A percentile compares a stretch with the other conserved stretches of the same genome.
These are phyloP conservation scores for Sphyrna mokarran DNA, from an alignment of 2,113 vertebrate species.

Conservation along the genomic window DNA sequence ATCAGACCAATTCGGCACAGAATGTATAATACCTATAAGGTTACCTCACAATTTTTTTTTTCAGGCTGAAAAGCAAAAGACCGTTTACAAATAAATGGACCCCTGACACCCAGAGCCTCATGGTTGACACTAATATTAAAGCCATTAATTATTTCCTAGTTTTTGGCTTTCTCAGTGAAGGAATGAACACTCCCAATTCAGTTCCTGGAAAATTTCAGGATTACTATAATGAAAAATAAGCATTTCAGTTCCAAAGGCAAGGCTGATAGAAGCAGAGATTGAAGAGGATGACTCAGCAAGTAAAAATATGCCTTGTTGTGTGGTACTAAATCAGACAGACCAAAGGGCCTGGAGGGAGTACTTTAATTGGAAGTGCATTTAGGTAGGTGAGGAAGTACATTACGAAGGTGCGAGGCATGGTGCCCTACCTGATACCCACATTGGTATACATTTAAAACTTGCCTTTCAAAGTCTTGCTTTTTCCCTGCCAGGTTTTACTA, in stretches of 20 bases:
- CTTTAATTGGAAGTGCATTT: background rate
- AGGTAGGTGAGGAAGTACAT: background rate
- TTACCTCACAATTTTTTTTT: background rate
- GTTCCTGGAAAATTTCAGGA: background rate
- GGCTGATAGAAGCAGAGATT: background rate
- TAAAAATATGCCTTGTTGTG: too few relatives aligned
- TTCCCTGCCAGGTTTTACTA: background rate
- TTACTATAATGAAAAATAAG: background rate
- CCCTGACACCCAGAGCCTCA: background rate
- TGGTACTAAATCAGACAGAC: too few relatives aligned
- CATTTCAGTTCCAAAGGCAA: background rate
- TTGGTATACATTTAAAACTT: background rate
- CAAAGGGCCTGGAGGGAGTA: background rate
- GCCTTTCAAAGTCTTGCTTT: background rate
- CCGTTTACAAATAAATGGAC: background rate
- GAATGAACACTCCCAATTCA: background rate
- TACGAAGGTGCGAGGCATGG: too few relatives aligned
- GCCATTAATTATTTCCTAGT: background rate
- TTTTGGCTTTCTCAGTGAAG: background rate
- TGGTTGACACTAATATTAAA: background rate
- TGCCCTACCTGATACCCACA: too few relatives aligned
- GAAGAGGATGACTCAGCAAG: background rate
- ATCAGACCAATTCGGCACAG: too few relatives aligned
- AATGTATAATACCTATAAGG: background rate
- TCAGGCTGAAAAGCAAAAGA: background rate